Base-by-base conservation (phyloP, 92 coral and sea anemone genomes). In the Actinernus sp. region DNA sequence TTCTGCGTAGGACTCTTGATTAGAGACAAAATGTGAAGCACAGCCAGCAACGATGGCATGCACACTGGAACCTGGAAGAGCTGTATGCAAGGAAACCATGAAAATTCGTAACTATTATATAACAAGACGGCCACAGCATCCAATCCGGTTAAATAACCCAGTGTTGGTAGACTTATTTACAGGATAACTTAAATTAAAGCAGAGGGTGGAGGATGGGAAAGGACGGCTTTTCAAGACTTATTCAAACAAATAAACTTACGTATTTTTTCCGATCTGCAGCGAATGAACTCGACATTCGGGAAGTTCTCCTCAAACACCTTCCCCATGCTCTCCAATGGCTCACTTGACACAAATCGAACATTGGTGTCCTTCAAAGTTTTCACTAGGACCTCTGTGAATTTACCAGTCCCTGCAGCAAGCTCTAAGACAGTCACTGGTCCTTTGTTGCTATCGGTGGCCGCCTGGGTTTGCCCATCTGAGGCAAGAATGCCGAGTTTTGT, bases 271-370 rank as follows among this genome's bases (percentile, higher is more conserved):
- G 78, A 63, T 23, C 32, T 46, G 61, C 85, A 78, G 22, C 51
- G 64, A 27, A 78, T 68, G 25, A 78, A 39, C 18, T 68, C 57
- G 16, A 55, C 39, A 58, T 39, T 71, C 4, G 85, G 85, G 23
- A 46, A 32, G 37, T 48, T 69, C 34, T 28, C 43, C 53, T 24
- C 49, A 29, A 58, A 61, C 44, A 68, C 58, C 59, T 68, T 32
- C 25, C 58, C 65, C 85, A 78, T 78, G 14, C 53, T 56, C 22
- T 78, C 57, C n/a, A 78, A 26, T 11, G 85, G 85, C 26, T 78
- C 85, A 30, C 76, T 64, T 10, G 85, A 40, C 21, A 68, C 31
- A 1, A 78, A 21, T 27, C 18, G 37, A 8, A 68, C 45, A 40
- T 68, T 52, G 18, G 45, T 54, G 10, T 26, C 62, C 11, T 68